Percentiles rank a stretch among this genome's conserved stretches.
Evolutionary conservation across 2,888 invertebrate genomes (phyloP).

Genomic region (Conomelus anceps): DNA sequence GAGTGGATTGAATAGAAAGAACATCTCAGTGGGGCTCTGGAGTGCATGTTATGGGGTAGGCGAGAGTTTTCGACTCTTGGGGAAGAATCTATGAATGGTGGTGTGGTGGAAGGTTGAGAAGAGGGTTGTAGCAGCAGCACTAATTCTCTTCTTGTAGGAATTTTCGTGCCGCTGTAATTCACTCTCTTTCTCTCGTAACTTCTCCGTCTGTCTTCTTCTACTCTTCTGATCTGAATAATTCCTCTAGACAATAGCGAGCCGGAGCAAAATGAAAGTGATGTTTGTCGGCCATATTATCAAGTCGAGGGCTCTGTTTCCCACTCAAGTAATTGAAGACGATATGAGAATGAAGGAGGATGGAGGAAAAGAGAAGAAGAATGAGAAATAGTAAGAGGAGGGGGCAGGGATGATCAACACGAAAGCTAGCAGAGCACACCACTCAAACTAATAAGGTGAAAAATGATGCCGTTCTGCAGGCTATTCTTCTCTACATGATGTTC

Average conservation of each 20-base stretch:
- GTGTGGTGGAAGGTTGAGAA: neutral
- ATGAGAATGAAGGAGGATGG: neutral
- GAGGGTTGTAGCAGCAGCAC: neutral
- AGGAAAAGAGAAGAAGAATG: neutral
- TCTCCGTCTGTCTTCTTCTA: neutral
- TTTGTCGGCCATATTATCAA: neutral
- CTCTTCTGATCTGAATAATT: neutral
- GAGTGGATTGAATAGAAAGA: neutral
- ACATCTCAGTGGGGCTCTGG: neutral
- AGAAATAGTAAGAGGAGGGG: neutral
- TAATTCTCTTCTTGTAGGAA: neutral
- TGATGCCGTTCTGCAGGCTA: neutral
- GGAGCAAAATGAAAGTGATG: neutral
- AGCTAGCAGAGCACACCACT: neutral
- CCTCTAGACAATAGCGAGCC: neutral
- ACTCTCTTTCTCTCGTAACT: neutral
- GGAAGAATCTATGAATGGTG: neutral
- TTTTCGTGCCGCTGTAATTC: neutral
- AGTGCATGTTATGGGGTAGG: neutral
- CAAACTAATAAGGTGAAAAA: neutral
- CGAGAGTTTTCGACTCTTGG: neutral
- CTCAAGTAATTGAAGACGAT: neutral
- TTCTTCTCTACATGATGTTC: neutral
- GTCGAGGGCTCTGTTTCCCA: neutral
- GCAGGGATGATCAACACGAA: neutral